Conservation (phyloP, 2,888 invertebrate genomes). For the Onthophagus sagittarius region DNA sequence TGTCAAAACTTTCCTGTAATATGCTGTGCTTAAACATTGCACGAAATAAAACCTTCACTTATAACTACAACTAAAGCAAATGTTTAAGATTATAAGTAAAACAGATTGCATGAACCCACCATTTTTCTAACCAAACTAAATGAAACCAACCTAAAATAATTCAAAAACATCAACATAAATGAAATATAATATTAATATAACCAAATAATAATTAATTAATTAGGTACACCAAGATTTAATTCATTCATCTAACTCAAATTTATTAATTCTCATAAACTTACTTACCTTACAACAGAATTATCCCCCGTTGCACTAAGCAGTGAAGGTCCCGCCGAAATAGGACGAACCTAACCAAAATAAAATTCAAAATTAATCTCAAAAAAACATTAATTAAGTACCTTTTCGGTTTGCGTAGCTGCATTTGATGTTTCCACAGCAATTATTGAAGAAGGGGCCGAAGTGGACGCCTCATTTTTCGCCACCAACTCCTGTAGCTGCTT, state of each 20-base stretch:
- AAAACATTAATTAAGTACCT: slow-evolving; percentile 54
- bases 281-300: slow-evolving; percentile 57
- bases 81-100: too few relatives aligned
- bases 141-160: too few relatives aligned
- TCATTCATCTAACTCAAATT: background rate
- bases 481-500: slow-evolving; percentile 75
- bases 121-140: too few relatives aligned
- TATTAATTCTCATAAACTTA: background rate
- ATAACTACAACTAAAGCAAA: too few relatives aligned
- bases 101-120: too few relatives aligned
- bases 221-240: background rate
- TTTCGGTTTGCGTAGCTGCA: slow-evolving; percentile 83
- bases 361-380: background rate
- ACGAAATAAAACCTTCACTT: too few relatives aligned
- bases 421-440: slow-evolving; percentile 58
- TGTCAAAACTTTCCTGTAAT: too few relatives aligned
- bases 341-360: slow-evolving; percentile 51
- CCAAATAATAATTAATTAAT: background rate
- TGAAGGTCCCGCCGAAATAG: slow-evolving; percentile 56
- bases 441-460: slow-evolving; percentile 46
- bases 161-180: too few relatives aligned
- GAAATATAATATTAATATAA: too few relatives aligned
- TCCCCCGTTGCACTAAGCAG: slow-evolving; percentile 53
- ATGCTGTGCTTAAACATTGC: too few relatives aligned
- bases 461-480: slow-evolving; percentile 52